phyloP scores from a whole-genome alignment of 2,888 invertebrate species.

The Augochlorella aurata region DNA sequence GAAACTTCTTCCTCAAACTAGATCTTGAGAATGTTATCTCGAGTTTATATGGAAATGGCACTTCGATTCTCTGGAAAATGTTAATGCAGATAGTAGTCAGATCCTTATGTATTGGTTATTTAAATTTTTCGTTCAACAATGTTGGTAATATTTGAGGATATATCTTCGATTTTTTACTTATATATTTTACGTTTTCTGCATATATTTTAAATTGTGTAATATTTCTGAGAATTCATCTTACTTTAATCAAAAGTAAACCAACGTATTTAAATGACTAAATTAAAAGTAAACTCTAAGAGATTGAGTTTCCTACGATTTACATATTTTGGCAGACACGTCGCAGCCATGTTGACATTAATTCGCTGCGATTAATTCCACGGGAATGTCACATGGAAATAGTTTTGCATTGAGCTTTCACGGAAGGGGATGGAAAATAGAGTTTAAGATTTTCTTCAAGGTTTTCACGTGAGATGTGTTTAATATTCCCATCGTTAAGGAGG shows the following conservation, averaged over 20 bases:
- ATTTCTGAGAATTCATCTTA: too few species aligned
- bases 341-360: not conserved
- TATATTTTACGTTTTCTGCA: not conserved
- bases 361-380: not conserved
- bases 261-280: not conserved
- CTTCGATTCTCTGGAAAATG: not conserved
- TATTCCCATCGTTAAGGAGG: not conserved
- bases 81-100: not conserved
- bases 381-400: not conserved
- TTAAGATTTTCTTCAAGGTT: slow-evolving; percentile 10
- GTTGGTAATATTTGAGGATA: not conserved
- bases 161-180: not conserved
- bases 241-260: not conserved
- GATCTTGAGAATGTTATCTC: not conserved
- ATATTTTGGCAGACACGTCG: not conserved
- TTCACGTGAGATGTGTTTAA: not conserved
- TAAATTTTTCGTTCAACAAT: not conserved
- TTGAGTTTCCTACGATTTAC: not conserved
- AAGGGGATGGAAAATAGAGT: slow-evolving; percentile 1
- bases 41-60: not conserved
- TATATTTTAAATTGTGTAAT: too few species aligned
- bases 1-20: not conserved
- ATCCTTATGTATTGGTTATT: not conserved
- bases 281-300: not conserved
- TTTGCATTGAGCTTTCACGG: not conserved